Percentiles rank a stretch among this genome's conserved stretches.
phyloP scores from a whole-genome alignment of 2,888 invertebrate species.

The Lacanobia wlatinum region DNA sequence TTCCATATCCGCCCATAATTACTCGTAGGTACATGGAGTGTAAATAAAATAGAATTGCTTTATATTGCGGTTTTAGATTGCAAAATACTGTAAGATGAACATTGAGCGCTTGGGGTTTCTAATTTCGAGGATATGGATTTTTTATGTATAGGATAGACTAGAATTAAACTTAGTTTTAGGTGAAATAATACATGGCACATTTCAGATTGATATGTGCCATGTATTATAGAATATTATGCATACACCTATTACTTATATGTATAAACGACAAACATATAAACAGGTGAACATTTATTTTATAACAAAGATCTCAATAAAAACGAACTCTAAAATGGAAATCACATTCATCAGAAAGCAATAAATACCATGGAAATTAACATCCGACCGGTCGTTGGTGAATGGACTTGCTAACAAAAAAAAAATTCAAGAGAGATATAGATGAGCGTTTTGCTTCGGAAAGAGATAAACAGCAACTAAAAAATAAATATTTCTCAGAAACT shows the following conservation, averaged over 20 bases:
- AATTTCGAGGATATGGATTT: background rate
- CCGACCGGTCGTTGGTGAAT: constrained; percentile 27
- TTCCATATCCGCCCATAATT: constrained; percentile 59
- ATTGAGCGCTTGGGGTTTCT: background rate
- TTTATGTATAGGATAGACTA: no score
- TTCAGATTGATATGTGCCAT: no score
- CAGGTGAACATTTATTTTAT: constrained; percentile 5
- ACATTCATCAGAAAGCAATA: constrained; percentile 67
- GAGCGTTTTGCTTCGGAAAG: background rate
- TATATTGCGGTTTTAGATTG: background rate
- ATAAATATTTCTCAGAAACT: background rate
- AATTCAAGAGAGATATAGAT: background rate
- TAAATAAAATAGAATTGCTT: constrained; percentile 1
- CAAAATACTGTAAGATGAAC: background rate
- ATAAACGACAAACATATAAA: constrained; percentile 1
- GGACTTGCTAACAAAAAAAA: background rate
- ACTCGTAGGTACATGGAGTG: constrained; percentile 13
- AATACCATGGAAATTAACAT: constrained; percentile 72
- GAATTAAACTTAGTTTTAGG: no score
- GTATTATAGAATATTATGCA: no score
- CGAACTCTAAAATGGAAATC: constrained; percentile 61
- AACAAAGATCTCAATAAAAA: constrained; percentile 42
- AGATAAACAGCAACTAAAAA: background rate
- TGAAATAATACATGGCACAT: no score
- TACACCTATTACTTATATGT: background rate